Conservation (phyloP, 2,797 vertebrate genomes). For the Anabas testudineus region DNA sequence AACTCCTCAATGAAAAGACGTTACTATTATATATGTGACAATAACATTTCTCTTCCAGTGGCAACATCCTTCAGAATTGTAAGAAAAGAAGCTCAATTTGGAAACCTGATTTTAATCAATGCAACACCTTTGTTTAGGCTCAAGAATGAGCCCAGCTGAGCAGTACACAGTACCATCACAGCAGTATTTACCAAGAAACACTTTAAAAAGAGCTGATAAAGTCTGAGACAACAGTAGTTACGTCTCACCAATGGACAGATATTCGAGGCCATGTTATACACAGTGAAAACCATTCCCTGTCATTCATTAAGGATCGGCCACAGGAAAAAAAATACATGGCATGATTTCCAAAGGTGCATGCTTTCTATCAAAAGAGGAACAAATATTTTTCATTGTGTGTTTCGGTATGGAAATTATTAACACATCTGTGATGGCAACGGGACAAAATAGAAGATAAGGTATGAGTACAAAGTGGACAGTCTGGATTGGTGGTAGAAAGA, state of each 20-base stretch:
- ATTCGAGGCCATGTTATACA: constrained; percentile 47
- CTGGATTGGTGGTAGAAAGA: constrained; percentile 63
- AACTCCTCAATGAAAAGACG: constrained; percentile 50
- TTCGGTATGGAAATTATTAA: constrained; percentile 58
- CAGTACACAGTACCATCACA: constrained; percentile 82
- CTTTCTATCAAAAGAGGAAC: constrained; percentile 51
- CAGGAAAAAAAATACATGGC: constrained; percentile 51
- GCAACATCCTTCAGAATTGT: constrained; percentile 25
- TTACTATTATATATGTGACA: constrained; percentile 25
- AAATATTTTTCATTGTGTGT: constrained; percentile 39
- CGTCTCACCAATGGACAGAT: constrained; percentile 37
- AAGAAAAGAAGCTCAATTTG: constrained; percentile 34
- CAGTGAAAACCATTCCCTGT: constrained; percentile 47
- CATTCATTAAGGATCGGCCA: constrained; percentile 39
- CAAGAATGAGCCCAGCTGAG: constrained; percentile 55
- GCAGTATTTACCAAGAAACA: constrained; percentile 48
- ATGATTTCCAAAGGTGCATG: constrained; percentile 31
- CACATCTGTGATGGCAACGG: constrained; percentile 45
- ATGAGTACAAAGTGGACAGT: constrained; percentile 71
- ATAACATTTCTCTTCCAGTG: constrained; percentile 30
- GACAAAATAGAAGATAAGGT: constrained; percentile 53
- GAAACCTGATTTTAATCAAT: constrained; percentile 55
- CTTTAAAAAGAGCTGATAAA: constrained; percentile 53
- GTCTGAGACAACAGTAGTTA: constrained; percentile 29
- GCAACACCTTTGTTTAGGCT: constrained; percentile 40